Evolutionary conservation across 2,888 invertebrate species (phyloP).

Genomic region (Leptopilina syphax): DNA sequence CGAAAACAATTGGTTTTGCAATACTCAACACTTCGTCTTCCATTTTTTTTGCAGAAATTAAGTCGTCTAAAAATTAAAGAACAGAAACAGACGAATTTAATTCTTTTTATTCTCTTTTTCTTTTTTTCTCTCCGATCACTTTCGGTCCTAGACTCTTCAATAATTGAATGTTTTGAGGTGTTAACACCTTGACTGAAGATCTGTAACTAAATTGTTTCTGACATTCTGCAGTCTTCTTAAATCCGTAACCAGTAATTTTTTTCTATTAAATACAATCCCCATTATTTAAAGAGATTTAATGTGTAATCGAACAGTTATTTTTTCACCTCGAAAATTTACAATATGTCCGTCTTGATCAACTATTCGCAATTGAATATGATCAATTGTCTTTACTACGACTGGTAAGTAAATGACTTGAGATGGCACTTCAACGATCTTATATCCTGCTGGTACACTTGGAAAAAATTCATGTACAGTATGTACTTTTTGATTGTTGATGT

Average conservation of each 20-base stretch:
- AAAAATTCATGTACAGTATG: constrained; percentile 36
- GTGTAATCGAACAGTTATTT: constrained; percentile 55
- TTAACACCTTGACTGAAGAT: constrained; percentile 32
- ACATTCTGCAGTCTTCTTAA: constrained; percentile 21
- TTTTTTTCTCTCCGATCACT: constrained; percentile 25
- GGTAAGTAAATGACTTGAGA: constrained; percentile 25
- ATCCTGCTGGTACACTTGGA: constrained; percentile 61
- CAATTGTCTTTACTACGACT: constrained; percentile 49
- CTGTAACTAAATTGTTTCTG: constrained; percentile 27
- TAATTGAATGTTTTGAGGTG: constrained; percentile 50
- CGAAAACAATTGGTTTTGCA: constrained; percentile 35
- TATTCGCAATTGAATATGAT: constrained; percentile 55
- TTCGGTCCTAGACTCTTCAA: constrained; percentile 50
- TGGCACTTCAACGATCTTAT: constrained; percentile 67
- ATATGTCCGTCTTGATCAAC: constrained; percentile 56
- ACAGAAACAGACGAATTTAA: not conserved
- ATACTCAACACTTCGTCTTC: constrained; percentile 27
- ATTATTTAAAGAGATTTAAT: constrained; percentile 44
- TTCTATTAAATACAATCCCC: constrained; percentile 44
- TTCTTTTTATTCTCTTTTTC: not conserved
- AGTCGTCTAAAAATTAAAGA: not conserved
- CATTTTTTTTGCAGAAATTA: constrained; percentile 13
- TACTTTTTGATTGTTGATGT: constrained; percentile 26
- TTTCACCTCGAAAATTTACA: constrained; percentile 57
- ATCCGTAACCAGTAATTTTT: constrained; percentile 36